These are phyloP conservation scores for Scotopteryx bipunctaria DNA, from an alignment of 2,888 invertebrate species.

Conservation along the genomic window DNA sequence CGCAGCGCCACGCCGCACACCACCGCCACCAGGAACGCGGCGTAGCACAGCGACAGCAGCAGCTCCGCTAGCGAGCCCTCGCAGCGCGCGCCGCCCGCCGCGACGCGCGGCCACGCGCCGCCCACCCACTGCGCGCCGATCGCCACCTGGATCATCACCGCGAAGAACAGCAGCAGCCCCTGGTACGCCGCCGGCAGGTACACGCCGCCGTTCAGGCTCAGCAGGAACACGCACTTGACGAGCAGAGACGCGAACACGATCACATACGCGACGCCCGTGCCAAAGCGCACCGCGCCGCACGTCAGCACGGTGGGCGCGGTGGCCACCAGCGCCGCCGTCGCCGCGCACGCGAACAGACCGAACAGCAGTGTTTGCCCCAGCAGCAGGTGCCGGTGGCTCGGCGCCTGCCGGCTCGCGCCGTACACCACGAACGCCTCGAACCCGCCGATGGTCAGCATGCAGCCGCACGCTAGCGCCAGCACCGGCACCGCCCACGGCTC, in stretches of 20 bases:
- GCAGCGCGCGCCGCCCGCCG: conserved; percentile 74
- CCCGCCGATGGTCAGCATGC: conserved; percentile 92
- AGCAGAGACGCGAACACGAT: conserved; percentile 95
- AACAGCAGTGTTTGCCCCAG: conserved; percentile 93
- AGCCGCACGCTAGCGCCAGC: conserved; percentile 91
- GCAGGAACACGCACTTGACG: conserved; percentile 96
- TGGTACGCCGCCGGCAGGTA: conserved; percentile 97
- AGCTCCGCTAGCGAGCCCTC: conserved; percentile 88
- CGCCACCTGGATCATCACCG: conserved; percentile 94
- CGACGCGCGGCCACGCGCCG: conserved; percentile 87
- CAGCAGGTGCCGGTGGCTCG: conserved; percentile 92
- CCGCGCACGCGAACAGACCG: conserved; percentile 92
- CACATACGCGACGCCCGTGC: conserved; percentile 91
- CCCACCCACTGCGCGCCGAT: conserved; percentile 93
- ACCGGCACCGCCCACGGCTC: conserved; percentile 97
- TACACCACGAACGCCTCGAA: conserved; percentile 96
- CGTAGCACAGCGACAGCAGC: conserved; percentile 91
- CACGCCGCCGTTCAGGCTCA: conserved; percentile 95
- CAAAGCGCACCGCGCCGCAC: conserved; percentile 92
- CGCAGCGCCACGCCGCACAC: conserved; percentile 93
- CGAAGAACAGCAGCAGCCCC: conserved; percentile 93
- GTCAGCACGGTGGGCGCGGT: conserved; percentile 90
- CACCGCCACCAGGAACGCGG: conserved; percentile 92
- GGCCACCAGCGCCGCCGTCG: conserved; percentile 90
- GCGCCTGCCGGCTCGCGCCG: conserved; percentile 90